Percentiles rank a stretch among this genome's conserved stretches.
Conservation (phyloP, 2,113 vertebrate species). For the Guaruba guarouba region DNA sequence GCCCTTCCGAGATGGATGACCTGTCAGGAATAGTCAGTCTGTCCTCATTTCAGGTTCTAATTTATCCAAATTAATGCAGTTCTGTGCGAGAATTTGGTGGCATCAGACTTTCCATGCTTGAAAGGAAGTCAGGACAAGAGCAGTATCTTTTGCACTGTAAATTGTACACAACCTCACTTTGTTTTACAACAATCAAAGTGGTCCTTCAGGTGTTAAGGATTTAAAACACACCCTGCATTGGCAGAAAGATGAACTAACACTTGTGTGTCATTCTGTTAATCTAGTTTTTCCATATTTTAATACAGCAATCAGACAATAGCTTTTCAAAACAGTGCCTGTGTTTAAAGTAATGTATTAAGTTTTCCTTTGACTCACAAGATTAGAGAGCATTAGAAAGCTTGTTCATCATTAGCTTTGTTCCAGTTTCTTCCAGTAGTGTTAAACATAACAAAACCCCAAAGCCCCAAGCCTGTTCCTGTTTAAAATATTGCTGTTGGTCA, state of each 20-base stretch:
- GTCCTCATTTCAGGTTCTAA: neutral
- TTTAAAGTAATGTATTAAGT: neutral
- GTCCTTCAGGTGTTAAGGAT: neutral
- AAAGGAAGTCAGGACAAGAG: neutral
- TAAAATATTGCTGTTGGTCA: conserved; percentile 35
- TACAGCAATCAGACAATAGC: neutral
- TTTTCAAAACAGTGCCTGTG: neutral
- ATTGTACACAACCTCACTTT: neutral
- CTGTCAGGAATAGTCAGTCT: neutral
- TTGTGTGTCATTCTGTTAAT: neutral
- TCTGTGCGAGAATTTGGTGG: neutral
- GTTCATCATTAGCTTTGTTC: neutral
- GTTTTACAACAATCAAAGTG: neutral
- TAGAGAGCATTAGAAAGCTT: neutral
- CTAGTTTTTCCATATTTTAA: neutral
- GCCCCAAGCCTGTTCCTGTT: neutral
- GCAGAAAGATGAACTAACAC: neutral
- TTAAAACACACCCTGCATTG: neutral
- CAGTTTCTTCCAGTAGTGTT: neutral
- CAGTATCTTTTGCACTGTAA: neutral
- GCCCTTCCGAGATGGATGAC: neutral
- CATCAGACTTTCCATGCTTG: neutral
- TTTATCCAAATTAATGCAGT: neutral
- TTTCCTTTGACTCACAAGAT: conserved; percentile 4
- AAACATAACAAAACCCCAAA: neutral